A percentile compares a stretch with the other conserved stretches of the same genome.
Evolutionary conservation across 2,888 invertebrate genomes (phyloP).

Genomic region (Cremastinae sp.): DNA sequence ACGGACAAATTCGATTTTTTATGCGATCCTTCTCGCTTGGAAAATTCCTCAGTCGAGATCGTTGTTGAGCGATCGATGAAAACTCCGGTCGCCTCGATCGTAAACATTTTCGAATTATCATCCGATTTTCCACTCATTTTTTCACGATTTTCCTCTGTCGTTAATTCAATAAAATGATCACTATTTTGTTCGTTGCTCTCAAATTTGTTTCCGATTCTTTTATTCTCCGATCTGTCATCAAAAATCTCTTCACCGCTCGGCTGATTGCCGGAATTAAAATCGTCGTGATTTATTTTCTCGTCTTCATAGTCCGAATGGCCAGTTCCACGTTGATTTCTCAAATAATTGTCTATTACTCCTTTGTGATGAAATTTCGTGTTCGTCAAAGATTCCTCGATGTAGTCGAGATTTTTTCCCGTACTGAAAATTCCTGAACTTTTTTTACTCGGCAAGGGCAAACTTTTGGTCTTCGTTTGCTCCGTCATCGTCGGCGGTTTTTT

Average conservation of each 20-base stretch:
- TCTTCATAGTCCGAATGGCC: slow-evolving; percentile 40
- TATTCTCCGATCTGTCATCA: slow-evolving; percentile 3
- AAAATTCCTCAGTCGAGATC: slow-evolving; percentile 43
- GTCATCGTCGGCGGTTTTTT: slow-evolving; percentile 73
- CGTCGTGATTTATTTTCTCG: slow-evolving; percentile 5
- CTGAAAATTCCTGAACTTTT: not conserved
- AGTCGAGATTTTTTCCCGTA: slow-evolving; percentile 63
- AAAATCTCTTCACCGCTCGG: slow-evolving; percentile 12
- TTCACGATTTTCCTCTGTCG: slow-evolving; percentile 46
- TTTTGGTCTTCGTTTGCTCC: slow-evolving; percentile 74
- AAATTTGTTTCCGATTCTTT: slow-evolving; percentile 42
- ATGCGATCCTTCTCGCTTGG: slow-evolving; percentile 47
- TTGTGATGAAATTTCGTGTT: slow-evolving; percentile 67
- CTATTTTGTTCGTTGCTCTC: slow-evolving; percentile 14
- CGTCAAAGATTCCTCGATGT: slow-evolving; percentile 71
- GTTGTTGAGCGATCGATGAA: slow-evolving; percentile 40
- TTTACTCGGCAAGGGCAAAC: slow-evolving; percentile 12
- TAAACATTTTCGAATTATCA: slow-evolving; percentile 41
- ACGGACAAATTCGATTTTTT: slow-evolving; percentile 48
- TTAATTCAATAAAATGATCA: not conserved
- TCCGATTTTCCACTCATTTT: slow-evolving; percentile 51
- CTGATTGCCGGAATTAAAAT: not conserved
- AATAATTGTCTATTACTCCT: slow-evolving; percentile 59
- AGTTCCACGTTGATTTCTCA: slow-evolving; percentile 60
- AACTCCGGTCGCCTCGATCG: slow-evolving; percentile 36